phyloP scores from a whole-genome alignment of 2,797 vertebrate species.

The Peromyscus attwateri region DNA sequence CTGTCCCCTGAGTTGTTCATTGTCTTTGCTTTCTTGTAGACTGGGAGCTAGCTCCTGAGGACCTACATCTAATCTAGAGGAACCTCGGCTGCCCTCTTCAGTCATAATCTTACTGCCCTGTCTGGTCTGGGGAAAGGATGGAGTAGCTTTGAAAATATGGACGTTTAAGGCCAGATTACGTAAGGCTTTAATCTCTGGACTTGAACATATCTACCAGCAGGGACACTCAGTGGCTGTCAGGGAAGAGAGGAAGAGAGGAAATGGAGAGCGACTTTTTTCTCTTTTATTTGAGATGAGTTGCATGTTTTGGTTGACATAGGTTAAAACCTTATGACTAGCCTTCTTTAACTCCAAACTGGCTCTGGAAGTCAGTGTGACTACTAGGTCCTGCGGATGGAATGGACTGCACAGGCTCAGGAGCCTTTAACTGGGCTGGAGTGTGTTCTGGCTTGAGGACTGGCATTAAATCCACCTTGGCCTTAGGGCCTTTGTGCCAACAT shows the following conservation, averaged over 20 bases:
- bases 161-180: background rate
- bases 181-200: constrained; percentile 6
- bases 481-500: background rate
- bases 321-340: background rate
- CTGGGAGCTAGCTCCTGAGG: background rate
- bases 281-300: background rate
- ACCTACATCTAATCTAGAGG: background rate
- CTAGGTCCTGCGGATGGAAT: background rate
- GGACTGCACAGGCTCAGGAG: background rate
- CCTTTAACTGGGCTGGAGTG: background rate
- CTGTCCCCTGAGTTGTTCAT: background rate
- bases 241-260: background rate
- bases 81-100: background rate
- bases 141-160: constrained; percentile 1
- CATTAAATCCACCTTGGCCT: background rate
- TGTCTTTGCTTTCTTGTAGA: background rate
- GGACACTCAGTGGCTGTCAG: background rate
- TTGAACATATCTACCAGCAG: background rate
- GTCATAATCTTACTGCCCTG: background rate
- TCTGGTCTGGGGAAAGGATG: constrained; percentile 4
- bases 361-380: background rate
- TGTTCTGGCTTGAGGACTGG: background rate
- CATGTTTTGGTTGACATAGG: background rate
- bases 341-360: background rate
- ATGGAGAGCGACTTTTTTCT: background rate